Percentiles rank a stretch among this genome's conserved stretches.
phyloP scores from a whole-genome alignment of 2,888 invertebrate species.

The Syrphus vitripennis region DNA sequence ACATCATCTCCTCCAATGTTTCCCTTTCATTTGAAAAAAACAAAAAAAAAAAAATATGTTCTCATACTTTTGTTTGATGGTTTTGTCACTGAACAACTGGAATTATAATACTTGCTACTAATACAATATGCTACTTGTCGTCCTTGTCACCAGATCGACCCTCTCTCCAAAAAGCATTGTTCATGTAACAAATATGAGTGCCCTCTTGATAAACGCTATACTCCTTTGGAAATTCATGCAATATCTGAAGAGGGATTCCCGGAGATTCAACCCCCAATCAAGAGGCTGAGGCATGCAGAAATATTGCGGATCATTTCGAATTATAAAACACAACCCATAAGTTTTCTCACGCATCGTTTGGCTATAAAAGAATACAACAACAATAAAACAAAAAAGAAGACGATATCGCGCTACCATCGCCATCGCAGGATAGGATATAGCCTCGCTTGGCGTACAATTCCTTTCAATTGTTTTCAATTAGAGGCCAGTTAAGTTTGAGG shows the following conservation, averaged over 20 bases:
- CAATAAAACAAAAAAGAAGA: conserved; percentile 43
- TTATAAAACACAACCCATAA: conserved; percentile 40
- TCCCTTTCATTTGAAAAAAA: background rate
- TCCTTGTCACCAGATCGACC: conserved; percentile 60
- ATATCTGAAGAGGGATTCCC: conserved; percentile 63
- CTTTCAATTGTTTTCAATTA: conserved; percentile 68
- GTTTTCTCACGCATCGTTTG: conserved; percentile 66
- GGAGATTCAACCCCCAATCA: conserved; percentile 66
- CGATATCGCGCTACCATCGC: conserved; percentile 30
- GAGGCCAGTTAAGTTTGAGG: conserved; percentile 54
- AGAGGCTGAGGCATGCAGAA: conserved; percentile 51
- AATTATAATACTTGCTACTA: conserved; percentile 23
- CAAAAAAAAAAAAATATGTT: background rate
- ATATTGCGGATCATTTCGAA: conserved; percentile 49
- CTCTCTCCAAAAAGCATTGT: conserved; percentile 33
- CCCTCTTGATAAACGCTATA: conserved; percentile 59
- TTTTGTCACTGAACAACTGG: conserved; percentile 38
- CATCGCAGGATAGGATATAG: conserved; percentile 12
- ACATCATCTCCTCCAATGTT: background rate
- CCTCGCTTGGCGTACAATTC: conserved; percentile 33
- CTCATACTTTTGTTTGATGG: conserved; percentile 11
- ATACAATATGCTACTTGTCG: conserved; percentile 70
- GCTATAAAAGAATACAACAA: background rate
- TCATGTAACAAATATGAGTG: conserved; percentile 66
- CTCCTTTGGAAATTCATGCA: conserved; percentile 59